These are phyloP conservation scores for Pentamera pediparva DNA, from an alignment of 53 echinoderm and acorn worm genomes.

Conservation along the genomic window DNA sequence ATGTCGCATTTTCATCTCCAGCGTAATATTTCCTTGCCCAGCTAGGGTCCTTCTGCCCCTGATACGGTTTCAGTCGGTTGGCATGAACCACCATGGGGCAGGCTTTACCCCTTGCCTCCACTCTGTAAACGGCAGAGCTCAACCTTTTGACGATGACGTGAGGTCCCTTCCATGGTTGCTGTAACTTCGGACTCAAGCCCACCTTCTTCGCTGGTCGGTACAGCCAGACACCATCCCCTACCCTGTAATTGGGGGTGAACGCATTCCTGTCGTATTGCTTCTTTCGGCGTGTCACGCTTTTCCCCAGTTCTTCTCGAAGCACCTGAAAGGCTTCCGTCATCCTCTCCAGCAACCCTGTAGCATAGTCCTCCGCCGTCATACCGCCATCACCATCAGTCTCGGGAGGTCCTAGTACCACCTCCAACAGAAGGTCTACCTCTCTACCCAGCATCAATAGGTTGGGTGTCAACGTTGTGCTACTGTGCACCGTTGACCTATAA, in stretches of 20 bases:
- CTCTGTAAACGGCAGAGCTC: slow-evolving; percentile 20
- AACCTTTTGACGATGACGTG: slow-evolving; percentile 11
- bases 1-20: too few species aligned
- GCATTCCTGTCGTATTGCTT: slow-evolving; percentile 37
- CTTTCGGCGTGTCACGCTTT: slow-evolving; percentile 2
- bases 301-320: not conserved
- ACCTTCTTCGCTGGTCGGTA: slow-evolving; percentile 19
- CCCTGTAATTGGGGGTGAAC: not conserved
- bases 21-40: too few species aligned
- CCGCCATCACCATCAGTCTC: not conserved
- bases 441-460: slow-evolving; percentile 32
- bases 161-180: slow-evolving; percentile 27
- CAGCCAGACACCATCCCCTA: slow-evolving; percentile 9
- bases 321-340: not conserved
- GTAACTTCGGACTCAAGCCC: slow-evolving; percentile 35
- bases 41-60: not conserved
- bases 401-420: not conserved
- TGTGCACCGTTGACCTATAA: too few species aligned
- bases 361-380: not conserved
- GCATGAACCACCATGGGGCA: slow-evolving; percentile 11
- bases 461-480: not conserved
- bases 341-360: not conserved
- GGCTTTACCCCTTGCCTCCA: slow-evolving; percentile 8
- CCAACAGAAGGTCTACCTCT: slow-evolving; percentile 24
- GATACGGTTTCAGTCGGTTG: not conserved